Evolutionary conservation across 2,113 vertebrate species (phyloP).

Genomic region (Xiphophorus maculatus): DNA sequence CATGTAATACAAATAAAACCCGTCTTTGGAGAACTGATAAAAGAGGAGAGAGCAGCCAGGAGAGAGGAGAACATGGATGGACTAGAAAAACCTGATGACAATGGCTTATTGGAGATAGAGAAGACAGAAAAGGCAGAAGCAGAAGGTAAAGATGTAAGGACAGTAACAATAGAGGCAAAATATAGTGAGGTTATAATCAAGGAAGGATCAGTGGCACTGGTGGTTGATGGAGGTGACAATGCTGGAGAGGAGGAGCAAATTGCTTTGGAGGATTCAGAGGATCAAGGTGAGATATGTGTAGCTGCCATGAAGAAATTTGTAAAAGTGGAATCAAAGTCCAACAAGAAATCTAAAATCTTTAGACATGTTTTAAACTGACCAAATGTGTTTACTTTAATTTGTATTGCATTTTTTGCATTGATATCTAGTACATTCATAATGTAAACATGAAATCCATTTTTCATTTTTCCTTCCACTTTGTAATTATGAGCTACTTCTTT

Average conservation of each 20-base stretch:
- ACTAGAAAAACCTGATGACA: conserved; percentile 14
- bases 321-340: not conserved
- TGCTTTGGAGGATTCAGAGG: conserved; percentile 26
- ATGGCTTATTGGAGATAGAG: conserved; percentile 39
- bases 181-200: conserved; percentile 8
- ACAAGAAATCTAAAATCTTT: not conserved
- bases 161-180: conserved; percentile 11
- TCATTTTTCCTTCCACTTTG: too few species aligned
- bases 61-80: conserved; percentile 4
- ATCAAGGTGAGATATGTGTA: conserved; percentile 64
- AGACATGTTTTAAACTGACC: not conserved
- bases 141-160: conserved; percentile 4
- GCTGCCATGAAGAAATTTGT: not conserved
- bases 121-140: conserved; percentile 7
- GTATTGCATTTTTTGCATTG: not conserved
- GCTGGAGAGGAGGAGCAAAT: conserved; percentile 37
- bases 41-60: conserved; percentile 29
- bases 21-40: conserved; percentile 8
- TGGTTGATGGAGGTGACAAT: conserved; percentile 32
- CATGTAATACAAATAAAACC: conserved; percentile 36
- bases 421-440: conserved; percentile 11
- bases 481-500: too few species aligned
- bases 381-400: not conserved
- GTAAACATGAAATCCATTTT: conserved; percentile 3
- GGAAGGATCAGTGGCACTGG: conserved; percentile 27